phyloP scores from a whole-genome alignment of 1,140 invertebrate genomes.

The Brachionus paranguensis region DNA sequence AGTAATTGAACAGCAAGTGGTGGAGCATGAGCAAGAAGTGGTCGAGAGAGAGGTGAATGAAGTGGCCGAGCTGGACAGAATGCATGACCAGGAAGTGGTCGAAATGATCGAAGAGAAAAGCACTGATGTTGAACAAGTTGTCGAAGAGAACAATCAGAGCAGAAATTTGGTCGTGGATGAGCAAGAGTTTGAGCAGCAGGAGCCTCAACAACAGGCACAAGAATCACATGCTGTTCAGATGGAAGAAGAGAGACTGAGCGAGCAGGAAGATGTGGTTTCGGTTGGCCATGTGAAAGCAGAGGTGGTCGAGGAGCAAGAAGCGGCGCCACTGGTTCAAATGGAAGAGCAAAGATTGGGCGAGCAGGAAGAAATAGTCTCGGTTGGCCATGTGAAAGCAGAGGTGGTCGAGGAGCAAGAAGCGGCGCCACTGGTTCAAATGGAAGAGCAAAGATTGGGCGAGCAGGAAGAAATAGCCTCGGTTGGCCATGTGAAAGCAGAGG shows the following conservation, averaged over 20 bases:
- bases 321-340: neutral
- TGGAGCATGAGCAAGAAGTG: constrained; percentile 13
- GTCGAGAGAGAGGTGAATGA: neutral
- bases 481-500: neutral
- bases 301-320: too few relatives aligned
- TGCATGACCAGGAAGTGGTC: neutral
- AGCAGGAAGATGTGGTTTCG: neutral
- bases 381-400: neutral
- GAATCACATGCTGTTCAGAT: neutral
- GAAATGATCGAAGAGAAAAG: constrained; percentile 12
- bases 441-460: neutral
- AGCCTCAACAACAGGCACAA: constrained; percentile 16
- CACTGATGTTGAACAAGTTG: constrained; percentile 31
- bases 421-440: neutral
- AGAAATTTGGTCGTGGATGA: constrained; percentile 33
- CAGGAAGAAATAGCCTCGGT: neutral
- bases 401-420: too few relatives aligned
- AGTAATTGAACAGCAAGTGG: constrained; percentile 29
- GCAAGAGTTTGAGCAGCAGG: constrained; percentile 8
- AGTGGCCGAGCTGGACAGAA: neutral
- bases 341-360: neutral
- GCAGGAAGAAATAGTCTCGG: neutral
- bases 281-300: neutral
- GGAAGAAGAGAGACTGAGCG: neutral
- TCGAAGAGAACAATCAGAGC: constrained; percentile 38